These are phyloP conservation scores for Platysteira castanea DNA, from an alignment of 2,113 vertebrate genomes.

Conservation along the genomic window DNA sequence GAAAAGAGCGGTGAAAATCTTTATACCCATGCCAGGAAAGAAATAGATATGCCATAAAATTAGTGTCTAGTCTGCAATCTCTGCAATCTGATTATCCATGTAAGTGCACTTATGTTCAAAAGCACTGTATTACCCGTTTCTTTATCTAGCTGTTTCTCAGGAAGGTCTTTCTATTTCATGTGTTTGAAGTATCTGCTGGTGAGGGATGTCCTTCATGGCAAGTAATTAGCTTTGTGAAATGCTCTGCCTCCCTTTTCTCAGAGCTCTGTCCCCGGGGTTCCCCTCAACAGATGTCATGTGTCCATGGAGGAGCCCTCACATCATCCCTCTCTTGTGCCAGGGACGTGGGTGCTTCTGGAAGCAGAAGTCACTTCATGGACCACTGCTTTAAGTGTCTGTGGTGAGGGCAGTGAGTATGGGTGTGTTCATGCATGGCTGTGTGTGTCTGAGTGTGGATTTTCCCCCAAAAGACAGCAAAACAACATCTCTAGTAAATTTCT, in stretches of 20 bases:
- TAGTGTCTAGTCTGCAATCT: neutral
- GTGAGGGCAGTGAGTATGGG: neutral
- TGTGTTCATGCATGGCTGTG: accelerated
- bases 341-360: neutral
- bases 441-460: neutral
- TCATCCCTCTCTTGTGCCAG: neutral
- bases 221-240: neutral
- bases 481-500: neutral
- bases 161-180: neutral
- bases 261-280: neutral
- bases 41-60: neutral
- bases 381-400: neutral
- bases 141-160: neutral
- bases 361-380: neutral
- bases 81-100: neutral
- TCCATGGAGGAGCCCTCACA: neutral
- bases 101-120: neutral
- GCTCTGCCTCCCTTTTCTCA: neutral
- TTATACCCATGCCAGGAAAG: neutral
- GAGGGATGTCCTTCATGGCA: neutral
- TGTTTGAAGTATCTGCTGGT: neutral
- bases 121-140: neutral
- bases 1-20: neutral
- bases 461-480: neutral
- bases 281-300: neutral